Conservation (phyloP, 2,113 vertebrate species). For the Eleginops maclovinus region DNA sequence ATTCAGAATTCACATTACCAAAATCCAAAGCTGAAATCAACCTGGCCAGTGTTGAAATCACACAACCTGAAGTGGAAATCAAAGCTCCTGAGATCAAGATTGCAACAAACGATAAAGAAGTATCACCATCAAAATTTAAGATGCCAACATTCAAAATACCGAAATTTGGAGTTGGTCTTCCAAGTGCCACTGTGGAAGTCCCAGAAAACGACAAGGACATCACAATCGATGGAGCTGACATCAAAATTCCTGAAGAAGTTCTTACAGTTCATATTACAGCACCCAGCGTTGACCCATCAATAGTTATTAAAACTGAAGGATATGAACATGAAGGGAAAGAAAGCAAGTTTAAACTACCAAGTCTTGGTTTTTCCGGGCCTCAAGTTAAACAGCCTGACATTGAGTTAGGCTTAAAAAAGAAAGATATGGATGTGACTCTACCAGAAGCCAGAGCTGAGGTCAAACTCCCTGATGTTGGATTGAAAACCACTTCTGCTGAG, state of each 20-base stretch:
- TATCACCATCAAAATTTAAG: conserved; percentile 60
- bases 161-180: conserved; percentile 45
- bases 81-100: conserved; percentile 25
- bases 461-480: conserved; percentile 9
- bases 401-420: conserved; percentile 20
- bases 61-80: conserved; percentile 17
- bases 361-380: conserved; percentile 47
- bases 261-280: conserved; percentile 4
- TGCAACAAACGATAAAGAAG: conserved; percentile 4
- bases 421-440: conserved; percentile 7
- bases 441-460: conserved; percentile 34
- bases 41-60: not conserved
- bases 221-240: conserved; percentile 13
- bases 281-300: conserved; percentile 17
- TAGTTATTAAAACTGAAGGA: conserved; percentile 16
- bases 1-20: conserved; percentile 31
- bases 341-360: conserved; percentile 35
- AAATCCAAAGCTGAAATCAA: conserved; percentile 29
- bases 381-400: not conserved
- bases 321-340: not conserved
- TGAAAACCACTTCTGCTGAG: conserved; percentile 10
- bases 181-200: conserved; percentile 7
- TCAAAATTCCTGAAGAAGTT: conserved; percentile 9
- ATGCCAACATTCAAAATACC: conserved; percentile 62
- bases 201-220: conserved; percentile 3